Conservation (phyloP, 1,140 invertebrate species). For the Bombus balteatus region DNA sequence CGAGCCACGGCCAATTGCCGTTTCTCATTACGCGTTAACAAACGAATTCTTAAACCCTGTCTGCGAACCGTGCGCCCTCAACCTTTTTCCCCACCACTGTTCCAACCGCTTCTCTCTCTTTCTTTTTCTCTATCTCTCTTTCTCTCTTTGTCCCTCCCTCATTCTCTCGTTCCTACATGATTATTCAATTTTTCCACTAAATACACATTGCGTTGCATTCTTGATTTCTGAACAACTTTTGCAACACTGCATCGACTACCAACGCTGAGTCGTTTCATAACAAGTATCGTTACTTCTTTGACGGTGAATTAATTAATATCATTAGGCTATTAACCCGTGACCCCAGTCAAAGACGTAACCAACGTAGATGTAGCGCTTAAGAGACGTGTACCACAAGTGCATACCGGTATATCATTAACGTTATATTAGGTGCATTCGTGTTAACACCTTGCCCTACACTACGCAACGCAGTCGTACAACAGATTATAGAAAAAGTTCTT, state of each 20-base stretch:
- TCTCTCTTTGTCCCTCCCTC: too few relatives aligned
- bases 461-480: neutral
- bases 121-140: neutral
- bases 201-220: neutral
- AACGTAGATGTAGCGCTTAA: neutral
- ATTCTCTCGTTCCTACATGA: neutral
- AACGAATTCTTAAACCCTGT: slow-evolving; percentile 26
- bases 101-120: neutral
- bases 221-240: neutral
- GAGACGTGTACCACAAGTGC: slow-evolving; percentile 8
- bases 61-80: neutral
- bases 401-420: slow-evolving; percentile 33
- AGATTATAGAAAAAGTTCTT: neutral
- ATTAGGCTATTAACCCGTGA: slow-evolving; percentile 5
- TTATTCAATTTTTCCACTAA: neutral
- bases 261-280: neutral
- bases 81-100: neutral
- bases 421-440: slow-evolving; percentile 12
- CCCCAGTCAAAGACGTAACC: neutral
- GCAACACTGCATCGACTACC: neutral
- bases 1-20: slow-evolving; percentile 35
- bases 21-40: slow-evolving; percentile 36
- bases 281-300: neutral
- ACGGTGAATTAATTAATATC: slow-evolving; percentile 41
- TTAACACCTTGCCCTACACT: slow-evolving; percentile 31